Conservation (phyloP, 2,797 vertebrate genomes). For the Fringilla coelebs region DNA sequence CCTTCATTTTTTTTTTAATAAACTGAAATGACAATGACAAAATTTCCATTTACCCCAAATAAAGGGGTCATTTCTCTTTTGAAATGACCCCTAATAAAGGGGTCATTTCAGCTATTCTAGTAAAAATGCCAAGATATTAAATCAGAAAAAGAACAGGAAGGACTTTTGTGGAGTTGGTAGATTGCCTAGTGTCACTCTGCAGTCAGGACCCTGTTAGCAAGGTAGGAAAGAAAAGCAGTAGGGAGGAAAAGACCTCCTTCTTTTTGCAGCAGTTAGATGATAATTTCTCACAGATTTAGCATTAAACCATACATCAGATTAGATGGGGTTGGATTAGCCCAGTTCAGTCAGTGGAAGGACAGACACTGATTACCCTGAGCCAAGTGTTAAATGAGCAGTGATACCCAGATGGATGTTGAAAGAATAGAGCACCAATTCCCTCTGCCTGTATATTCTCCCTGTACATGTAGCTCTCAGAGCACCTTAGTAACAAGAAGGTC, state of each 20-base stretch:
- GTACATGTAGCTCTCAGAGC: neutral
- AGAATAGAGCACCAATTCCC: neutral
- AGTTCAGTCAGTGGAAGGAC: neutral
- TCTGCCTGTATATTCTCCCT: neutral
- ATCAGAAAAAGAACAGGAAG: neutral
- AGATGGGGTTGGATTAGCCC: neutral
- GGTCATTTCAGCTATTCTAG: neutral
- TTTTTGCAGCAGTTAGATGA: neutral
- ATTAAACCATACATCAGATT: neutral
- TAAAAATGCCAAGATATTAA: neutral
- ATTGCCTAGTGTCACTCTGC: neutral
- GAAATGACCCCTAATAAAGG: neutral
- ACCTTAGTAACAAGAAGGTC: neutral
- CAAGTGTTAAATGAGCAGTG: slow-evolving; percentile 19
- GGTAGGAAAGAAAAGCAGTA: neutral
- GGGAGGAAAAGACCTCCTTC: neutral
- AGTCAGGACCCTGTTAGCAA: neutral
- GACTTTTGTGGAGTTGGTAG: neutral
- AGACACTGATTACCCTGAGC: neutral
- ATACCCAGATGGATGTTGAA: neutral
- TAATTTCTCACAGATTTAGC: neutral
- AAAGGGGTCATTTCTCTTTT: neutral
- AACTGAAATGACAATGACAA: neutral
- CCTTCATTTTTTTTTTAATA: neutral
- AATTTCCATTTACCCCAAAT: neutral